Evolutionary conservation across 2,888 invertebrate species (phyloP), one percentile per base, ranked within the genome.

Genomic region (Pheosia tremula): DNA sequence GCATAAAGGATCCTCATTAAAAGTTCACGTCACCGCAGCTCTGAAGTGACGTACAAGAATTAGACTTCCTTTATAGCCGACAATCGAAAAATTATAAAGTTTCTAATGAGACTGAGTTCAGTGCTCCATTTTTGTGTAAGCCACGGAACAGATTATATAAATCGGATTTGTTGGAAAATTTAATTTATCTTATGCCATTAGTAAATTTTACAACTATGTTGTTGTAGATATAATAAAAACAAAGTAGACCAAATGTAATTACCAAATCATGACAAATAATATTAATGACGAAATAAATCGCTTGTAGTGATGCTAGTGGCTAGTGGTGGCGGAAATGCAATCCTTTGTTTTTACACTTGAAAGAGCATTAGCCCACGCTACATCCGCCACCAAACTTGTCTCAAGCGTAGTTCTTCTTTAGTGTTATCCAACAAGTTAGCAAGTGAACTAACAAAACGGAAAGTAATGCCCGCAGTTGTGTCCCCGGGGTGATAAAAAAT

Each of bases 401-500:
- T 10, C 13, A 24, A 24, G 41, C 41, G 41, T 9, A 54, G 11
- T 58, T 62, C 52, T 60, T 57, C 62, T 61, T 60, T 10, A 41
- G 60, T 56, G 58, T 58, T 75, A 71, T 70, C 71, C 52, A 58
- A 58, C 63, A 66, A 75, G 72, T 69, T 67, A 63, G 61, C 55
- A 37, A n/a, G 53, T n/a, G 38, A 62, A 59, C 59, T 62, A 69
- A 66, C 74, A 76, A 74, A 76, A 77, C 58, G 63, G 63, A 64
- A 74, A 71, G 64, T 66, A 66, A 76, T 68, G 65, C 63, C 67
- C 74, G 56, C 63, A 47, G 66, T 60, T 56, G 60, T 62, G 65
- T 74, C 75, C 64, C 67, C 54, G 52, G 62, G 56, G 59, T 65
- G 69, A 76, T 75, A 65, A 69, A 75, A 75, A 65, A 67, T 62